These are phyloP conservation scores for Sarcophaga subvicina DNA, from an alignment of 2,888 invertebrate genomes.

Conservation along the genomic window DNA sequence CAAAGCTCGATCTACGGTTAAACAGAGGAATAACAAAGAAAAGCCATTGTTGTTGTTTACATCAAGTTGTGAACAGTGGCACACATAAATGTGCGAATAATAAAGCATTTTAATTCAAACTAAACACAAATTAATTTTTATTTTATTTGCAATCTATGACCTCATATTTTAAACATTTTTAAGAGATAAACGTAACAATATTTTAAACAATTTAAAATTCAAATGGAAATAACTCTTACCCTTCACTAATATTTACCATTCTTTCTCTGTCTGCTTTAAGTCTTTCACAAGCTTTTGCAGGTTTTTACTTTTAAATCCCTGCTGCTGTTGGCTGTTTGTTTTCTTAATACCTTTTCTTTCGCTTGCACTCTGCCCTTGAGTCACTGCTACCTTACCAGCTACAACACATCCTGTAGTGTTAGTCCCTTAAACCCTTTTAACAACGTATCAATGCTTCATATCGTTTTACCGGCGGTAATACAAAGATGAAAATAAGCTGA, in stretches of 20 bases:
- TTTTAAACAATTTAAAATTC: too few relatives aligned
- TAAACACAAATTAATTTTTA: too few relatives aligned
- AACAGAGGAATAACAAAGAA: too few relatives aligned
- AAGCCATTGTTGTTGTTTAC: too few relatives aligned
- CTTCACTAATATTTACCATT: not conserved
- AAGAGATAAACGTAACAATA: too few relatives aligned
- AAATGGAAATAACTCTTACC: not conserved
- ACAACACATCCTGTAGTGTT: not conserved
- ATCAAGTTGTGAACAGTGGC: too few relatives aligned
- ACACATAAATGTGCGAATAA: too few relatives aligned
- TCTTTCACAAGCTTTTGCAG: not conserved
- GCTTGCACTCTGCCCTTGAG: not conserved
- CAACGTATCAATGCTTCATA: conserved; percentile 29
- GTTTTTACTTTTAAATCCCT: conserved; percentile 12
- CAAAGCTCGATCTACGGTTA: too few relatives aligned
- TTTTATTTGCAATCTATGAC: too few relatives aligned
- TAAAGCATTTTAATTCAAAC: too few relatives aligned
- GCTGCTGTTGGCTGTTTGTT: not conserved
- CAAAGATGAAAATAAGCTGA: conserved; percentile 57
- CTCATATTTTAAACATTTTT: too few relatives aligned
- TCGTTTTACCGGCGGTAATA: conserved; percentile 53
- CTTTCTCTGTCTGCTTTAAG: not conserved
- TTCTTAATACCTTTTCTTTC: not conserved
- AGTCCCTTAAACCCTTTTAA: conserved; percentile 29
- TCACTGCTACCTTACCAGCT: not conserved